A percentile compares a stretch with the other conserved stretches of the same genome.
Evolutionary conservation across 2,797 vertebrate genomes (phyloP).

Genomic region (Pseudomugil tenellus): DNA sequence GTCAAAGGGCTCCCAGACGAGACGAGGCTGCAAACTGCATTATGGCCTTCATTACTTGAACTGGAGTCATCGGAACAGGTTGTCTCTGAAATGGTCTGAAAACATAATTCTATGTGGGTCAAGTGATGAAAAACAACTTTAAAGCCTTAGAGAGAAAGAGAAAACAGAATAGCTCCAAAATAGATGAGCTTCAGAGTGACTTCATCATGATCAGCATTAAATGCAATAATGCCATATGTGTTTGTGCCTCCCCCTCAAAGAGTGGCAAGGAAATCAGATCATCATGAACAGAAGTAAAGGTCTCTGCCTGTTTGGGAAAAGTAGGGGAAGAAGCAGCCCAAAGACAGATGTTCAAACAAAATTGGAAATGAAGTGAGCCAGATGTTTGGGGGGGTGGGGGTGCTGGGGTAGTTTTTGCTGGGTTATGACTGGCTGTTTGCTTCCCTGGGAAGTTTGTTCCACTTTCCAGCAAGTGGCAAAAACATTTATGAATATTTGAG

Average conservation of each 20-base stretch:
- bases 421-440: slow-evolving; percentile 45
- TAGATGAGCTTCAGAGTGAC: neutral
- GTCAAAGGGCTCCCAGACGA: slow-evolving; percentile 11
- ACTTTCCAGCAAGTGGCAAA: slow-evolving; percentile 73
- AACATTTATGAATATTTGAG: slow-evolving; percentile 84
- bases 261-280: slow-evolving; percentile 5
- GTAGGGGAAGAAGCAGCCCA: slow-evolving; percentile 33
- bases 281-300: slow-evolving; percentile 21
- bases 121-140: slow-evolving; percentile 39
- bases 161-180: neutral
- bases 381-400: slow-evolving; percentile 41
- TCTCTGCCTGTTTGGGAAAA: slow-evolving; percentile 12
- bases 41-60: slow-evolving; percentile 31
- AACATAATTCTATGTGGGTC: slow-evolving; percentile 34
- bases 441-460: slow-evolving; percentile 74
- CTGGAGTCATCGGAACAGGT: slow-evolving; percentile 16
- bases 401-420: slow-evolving; percentile 55
- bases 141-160: neutral
- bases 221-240: slow-evolving; percentile 24
- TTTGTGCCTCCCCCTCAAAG: neutral
- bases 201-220: neutral
- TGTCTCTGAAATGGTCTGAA: slow-evolving; percentile 15
- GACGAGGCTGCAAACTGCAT: slow-evolving; percentile 11
- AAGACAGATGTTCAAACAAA: slow-evolving; percentile 72
- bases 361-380: slow-evolving; percentile 63